A percentile compares a stretch with the other conserved stretches of the same genome.
These are phyloP conservation scores for Orthonyx spaldingii DNA, from an alignment of 2,113 vertebrate genomes.

Conservation along the genomic window DNA sequence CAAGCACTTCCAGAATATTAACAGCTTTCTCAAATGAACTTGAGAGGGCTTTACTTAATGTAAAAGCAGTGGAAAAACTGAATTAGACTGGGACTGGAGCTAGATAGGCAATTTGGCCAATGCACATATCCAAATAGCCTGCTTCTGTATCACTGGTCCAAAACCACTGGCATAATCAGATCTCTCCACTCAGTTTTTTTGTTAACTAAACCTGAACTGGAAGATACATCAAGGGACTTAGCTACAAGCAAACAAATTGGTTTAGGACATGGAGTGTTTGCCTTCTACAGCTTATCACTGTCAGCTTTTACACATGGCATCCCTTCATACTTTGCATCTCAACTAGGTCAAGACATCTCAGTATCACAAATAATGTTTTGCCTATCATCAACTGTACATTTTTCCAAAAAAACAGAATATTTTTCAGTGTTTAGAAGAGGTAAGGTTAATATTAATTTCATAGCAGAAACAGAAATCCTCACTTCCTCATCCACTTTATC, in stretches of 20 bases:
- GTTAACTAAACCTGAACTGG: neutral
- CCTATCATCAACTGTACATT: neutral
- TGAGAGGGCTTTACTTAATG: neutral
- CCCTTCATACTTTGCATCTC: neutral
- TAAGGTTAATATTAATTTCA: neutral
- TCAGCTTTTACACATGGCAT: neutral
- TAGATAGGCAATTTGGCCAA: neutral
- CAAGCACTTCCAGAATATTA: neutral
- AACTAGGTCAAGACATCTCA: neutral
- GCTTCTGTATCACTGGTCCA: neutral
- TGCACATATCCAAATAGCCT: neutral
- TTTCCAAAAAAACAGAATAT: neutral
- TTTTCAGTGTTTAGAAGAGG: neutral
- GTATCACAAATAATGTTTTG: neutral
- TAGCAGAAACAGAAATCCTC: neutral
- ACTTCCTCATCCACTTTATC: constrained; percentile 91
- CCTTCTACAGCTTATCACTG: neutral
- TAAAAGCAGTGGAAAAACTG: neutral
- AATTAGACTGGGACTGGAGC: neutral
- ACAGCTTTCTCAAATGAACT: neutral
- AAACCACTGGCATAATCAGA: neutral
- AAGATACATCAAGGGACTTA: neutral
- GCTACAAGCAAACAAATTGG: neutral
- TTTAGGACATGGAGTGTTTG: neutral
- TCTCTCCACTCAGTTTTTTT: neutral